Base-by-base conservation (phyloP, 2,113 vertebrate species). In the Bambusicola thoracicus region DNA sequence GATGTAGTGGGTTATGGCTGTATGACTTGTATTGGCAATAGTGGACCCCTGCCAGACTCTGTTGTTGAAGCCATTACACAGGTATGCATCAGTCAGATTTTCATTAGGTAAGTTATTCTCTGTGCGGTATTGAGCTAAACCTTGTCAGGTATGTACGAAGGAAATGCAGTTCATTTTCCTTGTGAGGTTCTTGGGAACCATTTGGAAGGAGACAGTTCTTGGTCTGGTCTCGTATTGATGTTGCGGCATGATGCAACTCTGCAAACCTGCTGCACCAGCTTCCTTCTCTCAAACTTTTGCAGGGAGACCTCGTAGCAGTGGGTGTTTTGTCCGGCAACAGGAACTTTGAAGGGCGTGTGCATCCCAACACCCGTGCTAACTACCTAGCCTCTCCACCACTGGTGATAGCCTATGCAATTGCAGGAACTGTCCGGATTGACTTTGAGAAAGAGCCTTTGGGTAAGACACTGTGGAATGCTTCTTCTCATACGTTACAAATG, bases 21-120 rank as follows among this genome's bases (percentile, higher is more conserved):
- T 92, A 99, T 99, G 99, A 99, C 99, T 11, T 99, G 99, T 92
- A 99, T 99, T 73, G 99, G 99, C 78, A 99, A 99, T 96, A 99
- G 99, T 27, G 99, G 99, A 40, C 99, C 99, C 10, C 97, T 99
- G 3, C 99, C 99, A 2, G 99, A 99, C 12, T 84, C 98, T 8
- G 99, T 99, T 72, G 98, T 99, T 48, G 98, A 99, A 81, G 99
- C 99, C 79, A 99, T 99, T 89, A 98, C 97, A 6, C 97, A 99
- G 98, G 99, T 99, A 98, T 6, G 85, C 13, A 18, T 41, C 76
- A 63, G 46, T 27, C 36, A 21, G 14, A 38, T 78, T 85, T 76
- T 43, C 24, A 13, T 76, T 87, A 66, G 32, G 17, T 73, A 58
- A 90, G 8, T n/a, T 79, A 10, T 69, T 81, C n/a, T 85, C 8